Base-by-base conservation (phyloP, 2,113 vertebrate species). In the Hoplias malabaricus region DNA sequence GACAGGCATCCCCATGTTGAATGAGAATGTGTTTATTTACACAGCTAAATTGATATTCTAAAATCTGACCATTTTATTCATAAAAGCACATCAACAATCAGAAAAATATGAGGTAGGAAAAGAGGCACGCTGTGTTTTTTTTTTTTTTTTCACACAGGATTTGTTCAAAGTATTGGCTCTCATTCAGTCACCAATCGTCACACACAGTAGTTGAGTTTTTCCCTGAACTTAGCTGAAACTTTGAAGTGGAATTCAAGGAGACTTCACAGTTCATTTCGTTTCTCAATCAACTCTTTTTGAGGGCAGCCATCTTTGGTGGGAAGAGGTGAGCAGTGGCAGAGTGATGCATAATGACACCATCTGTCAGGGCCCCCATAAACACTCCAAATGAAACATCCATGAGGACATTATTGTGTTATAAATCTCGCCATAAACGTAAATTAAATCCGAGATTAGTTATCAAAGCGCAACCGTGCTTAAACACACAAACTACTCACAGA, bases 161-260 rank as follows among this genome's bases (percentile, higher is more conserved):
- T 59, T 69, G 38, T 72, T 78, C 70, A 80, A 81, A 83, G 66
- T 12, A 56, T 43, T 83, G 70, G 79, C 75, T 9, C 54, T 12
- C 4, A 21, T 75, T 74, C 70, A 83, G 29, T 59, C 61, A 11
- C 3, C 16, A 48, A 46, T 72, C 63, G 27, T 54, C n/a, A 63
- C 61, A 72, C 27, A 56, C 36, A 19, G 27, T 23, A 54, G 59
- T 43, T 46, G 43, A 83, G 73, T 75, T 82, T 80, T 81, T 77
- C 65, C 25, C 61, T 66, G 27, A 14, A 65, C 61, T 81, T 69
- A 48, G 40, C 13, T 54, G 36, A 36, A 81, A 84, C 75, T 84
- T 84, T 81, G 71, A 84, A 78, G 76, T 73, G 53, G 46, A 81
- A 79, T 81, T 84, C 82, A 84, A 84, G 79, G 82, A 81, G 66